Conservation (phyloP, 2,113 vertebrate genomes). For the Triplophysa tibetana region DNA sequence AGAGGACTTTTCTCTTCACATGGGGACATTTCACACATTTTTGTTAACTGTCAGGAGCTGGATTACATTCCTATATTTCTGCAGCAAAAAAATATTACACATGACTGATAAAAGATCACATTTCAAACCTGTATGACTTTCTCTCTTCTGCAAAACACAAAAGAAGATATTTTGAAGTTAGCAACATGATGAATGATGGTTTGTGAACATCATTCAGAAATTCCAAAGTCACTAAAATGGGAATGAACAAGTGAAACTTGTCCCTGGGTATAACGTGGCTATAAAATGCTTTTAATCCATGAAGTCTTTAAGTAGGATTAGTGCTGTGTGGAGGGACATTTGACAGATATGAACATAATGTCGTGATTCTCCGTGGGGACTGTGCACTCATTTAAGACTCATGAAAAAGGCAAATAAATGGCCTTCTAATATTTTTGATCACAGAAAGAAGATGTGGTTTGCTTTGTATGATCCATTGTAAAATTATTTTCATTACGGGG, state of each 20-base stretch:
- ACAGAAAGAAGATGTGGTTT: neutral
- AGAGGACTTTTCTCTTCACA: neutral
- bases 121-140: no score
- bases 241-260: slow-evolving; percentile 14
- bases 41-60: neutral
- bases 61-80: neutral
- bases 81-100: neutral
- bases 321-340: slow-evolving; percentile 22
- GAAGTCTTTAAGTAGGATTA: slow-evolving; percentile 23
- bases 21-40: slow-evolving; percentile 8
- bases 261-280: slow-evolving; percentile 19
- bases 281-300: neutral
- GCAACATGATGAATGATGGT: no score
- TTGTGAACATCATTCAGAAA: neutral
- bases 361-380: neutral
- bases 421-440: slow-evolving; percentile 3
- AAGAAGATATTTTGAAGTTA: no score
- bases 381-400: neutral
- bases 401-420: slow-evolving; percentile 2
- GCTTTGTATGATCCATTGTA: neutral
- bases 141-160: no score
- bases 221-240: neutral
- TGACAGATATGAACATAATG: slow-evolving; percentile 26
- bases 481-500: no score
- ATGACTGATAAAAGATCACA: neutral